phyloP scores from a whole-genome alignment of 92 coral and sea anemone genomes.

The Epizoanthus rinbou region DNA sequence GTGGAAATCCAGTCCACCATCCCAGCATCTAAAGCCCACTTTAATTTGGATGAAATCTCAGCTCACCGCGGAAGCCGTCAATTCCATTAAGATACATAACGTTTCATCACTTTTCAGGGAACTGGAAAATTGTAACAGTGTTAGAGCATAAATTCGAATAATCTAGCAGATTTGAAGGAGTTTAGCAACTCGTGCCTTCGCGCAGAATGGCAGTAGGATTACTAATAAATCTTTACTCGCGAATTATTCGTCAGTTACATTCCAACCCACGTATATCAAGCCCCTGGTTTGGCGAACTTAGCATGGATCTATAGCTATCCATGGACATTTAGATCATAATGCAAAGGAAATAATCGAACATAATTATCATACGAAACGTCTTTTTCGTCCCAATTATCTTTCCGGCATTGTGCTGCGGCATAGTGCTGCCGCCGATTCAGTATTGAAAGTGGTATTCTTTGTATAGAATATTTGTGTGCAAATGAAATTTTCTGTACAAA shows the following conservation, averaged over 20 bases:
- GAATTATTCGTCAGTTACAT: background rate
- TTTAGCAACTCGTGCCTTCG: constrained; percentile 18
- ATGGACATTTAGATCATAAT: constrained; percentile 25
- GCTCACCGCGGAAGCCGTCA: background rate
- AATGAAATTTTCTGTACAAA: no score
- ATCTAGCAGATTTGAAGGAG: background rate
- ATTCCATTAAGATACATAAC: background rate
- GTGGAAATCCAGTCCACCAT: constrained; percentile 1
- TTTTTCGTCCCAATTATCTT: no score
- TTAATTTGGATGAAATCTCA: background rate
- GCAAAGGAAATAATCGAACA: constrained; percentile 24
- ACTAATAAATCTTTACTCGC: constrained; percentile 19
- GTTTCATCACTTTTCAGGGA: constrained; percentile 5
- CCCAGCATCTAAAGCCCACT: background rate
- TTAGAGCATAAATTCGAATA: constrained; percentile 25
- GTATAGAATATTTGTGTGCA: no score
- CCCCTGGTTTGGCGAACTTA: constrained; percentile 33
- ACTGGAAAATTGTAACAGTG: constrained; percentile 21
- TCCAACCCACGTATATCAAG: constrained; percentile 16
- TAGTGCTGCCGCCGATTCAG: no score
- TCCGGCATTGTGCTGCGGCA: no score
- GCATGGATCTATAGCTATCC: constrained; percentile 31
- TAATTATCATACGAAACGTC: background rate
- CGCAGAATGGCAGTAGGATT: constrained; percentile 22
- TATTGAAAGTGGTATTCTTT: no score